Conservation (phyloP, 92 coral and sea anemone species). For the Diadumene lineata region DNA sequence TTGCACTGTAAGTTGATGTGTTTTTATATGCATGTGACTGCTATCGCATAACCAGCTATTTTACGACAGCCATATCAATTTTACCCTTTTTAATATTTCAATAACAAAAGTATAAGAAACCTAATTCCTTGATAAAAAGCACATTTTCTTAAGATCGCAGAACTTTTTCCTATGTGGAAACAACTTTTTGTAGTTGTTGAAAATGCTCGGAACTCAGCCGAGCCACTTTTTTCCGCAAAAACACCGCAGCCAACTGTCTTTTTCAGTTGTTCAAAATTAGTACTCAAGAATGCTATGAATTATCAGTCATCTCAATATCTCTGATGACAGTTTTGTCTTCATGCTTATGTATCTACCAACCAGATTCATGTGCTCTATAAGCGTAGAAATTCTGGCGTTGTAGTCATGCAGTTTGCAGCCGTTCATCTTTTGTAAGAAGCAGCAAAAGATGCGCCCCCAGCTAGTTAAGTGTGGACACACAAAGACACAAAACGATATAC, state of each 20-base stretch:
- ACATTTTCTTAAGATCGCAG: background rate
- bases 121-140: background rate
- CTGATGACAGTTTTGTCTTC: background rate
- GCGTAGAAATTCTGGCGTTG: background rate
- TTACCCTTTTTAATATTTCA: background rate
- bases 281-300: background rate
- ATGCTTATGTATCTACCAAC: constrained; percentile 5
- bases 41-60: background rate
- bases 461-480: too few species aligned
- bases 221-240: background rate
- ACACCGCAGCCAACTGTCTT: background rate
- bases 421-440: too few species aligned
- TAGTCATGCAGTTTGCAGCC: too few species aligned
- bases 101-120: background rate
- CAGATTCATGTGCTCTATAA: background rate
- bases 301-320: constrained; percentile 12
- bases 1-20: background rate
- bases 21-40: background rate
- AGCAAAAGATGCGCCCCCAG: too few species aligned
- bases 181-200: too few species aligned
- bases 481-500: too few species aligned
- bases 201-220: background rate
- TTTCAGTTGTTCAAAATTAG: constrained; percentile 3
- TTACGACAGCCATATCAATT: background rate
- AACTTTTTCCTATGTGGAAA: background rate